phyloP scores from a whole-genome alignment of 2,888 invertebrate genomes.

The Dermolepida albohirtum region DNA sequence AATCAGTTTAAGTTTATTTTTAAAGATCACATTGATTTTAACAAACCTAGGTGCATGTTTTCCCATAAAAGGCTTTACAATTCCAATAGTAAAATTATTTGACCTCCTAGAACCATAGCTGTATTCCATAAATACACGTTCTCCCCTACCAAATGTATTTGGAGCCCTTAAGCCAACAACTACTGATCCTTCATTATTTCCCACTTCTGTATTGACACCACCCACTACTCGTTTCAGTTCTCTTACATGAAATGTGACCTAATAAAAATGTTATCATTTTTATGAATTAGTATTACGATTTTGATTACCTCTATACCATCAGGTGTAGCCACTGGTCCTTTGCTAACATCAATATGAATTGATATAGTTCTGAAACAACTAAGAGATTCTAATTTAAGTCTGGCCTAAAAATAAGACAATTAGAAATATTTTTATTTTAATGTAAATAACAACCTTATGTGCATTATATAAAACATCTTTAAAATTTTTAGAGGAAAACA shows the following conservation, averaged over 20 bases:
- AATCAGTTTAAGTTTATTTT: not conserved
- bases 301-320: constrained; percentile 80
- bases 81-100: constrained; percentile 82
- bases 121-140: constrained; percentile 84
- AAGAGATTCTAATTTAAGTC: constrained; percentile 80
- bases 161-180: constrained; percentile 81
- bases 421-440: not conserved
- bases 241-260: constrained; percentile 88
- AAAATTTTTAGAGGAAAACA: constrained; percentile 88
- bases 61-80: constrained; percentile 87
- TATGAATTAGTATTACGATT: constrained; percentile 34
- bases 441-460: constrained; percentile 68
- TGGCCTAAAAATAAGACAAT: constrained; percentile 68
- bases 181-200: constrained; percentile 91
- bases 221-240: constrained; percentile 87
- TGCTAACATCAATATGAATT: constrained; percentile 89
- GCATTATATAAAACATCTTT: constrained; percentile 82
- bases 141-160: constrained; percentile 90
- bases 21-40: constrained; percentile 8
- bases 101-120: constrained; percentile 85
- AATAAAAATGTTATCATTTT: constrained; percentile 19
- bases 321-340: constrained; percentile 79
- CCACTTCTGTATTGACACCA: constrained; percentile 87
- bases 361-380: constrained; percentile 91
- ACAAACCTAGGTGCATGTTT: constrained; percentile 74